Base-by-base conservation (phyloP, 2,113 vertebrate species). In the Thinocorus orbignyianus region DNA sequence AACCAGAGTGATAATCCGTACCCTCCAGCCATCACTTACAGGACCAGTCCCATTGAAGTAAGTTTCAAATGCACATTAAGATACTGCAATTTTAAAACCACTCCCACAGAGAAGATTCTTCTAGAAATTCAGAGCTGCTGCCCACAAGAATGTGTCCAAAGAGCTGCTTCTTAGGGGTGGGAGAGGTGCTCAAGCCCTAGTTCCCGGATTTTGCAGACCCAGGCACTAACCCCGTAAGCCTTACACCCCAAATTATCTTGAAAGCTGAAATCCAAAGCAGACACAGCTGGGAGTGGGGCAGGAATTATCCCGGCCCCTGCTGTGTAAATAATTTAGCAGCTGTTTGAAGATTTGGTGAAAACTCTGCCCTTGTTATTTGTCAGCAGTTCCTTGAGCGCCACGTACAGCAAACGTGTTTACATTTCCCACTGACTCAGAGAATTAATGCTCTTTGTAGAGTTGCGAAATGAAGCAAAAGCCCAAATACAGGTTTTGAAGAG, bases 121-220 rank as follows among this genome's bases (percentile, higher is more conserved):
- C 55, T 54, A 41, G 55, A 49, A 60, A 51, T 4, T 54, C 35
- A 42, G 37, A 69, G 17, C 19, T 49, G 10, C 55, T 79, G 55
- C 33, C 11, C 41, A 10, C 0, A 1, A 60, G 25, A 74, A 12
- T 4, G 1, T 7, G 28, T 30, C 3, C 3, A 0, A n/a, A 22
- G 25, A 41, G 33, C 64, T 60, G 80, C 69, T 66, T 0, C 0
- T 2, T 15, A 0, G 0, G 18, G 23, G 6, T n/a, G 23, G 14
- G 41, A 26, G 33, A 79, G 25, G 20, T 22, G 2, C 41, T 62
- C 11, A 17, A n/a, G 28, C 18, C 60, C 1, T 0, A 23, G 30
- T 5, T 30, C 55, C 42, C 9, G 14, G 13, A 25, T 31, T 18
- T 18, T 71, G 42, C 61, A 82, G 49, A n/a, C 23, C 66, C 37